Evolutionary conservation across 2,113 vertebrate species (phyloP), one percentile per base, ranked within the genome.

Genomic region (Malurus cyaneus): DNA sequence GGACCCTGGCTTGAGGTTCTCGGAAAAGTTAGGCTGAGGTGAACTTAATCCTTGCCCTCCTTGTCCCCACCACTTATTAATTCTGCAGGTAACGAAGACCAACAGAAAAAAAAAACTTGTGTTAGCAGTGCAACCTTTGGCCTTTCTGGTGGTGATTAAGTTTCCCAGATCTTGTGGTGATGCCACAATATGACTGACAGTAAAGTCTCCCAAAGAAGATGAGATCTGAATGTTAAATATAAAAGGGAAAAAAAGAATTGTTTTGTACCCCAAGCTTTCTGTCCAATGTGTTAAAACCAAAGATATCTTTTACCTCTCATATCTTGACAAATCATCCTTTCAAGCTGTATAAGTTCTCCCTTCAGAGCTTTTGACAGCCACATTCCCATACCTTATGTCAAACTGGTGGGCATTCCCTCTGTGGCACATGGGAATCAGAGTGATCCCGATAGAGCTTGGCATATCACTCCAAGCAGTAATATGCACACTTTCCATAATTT

Each of bases 31-130:
- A 88, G 26, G 25, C 14, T 61, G 34, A 77, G 18, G 10, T 44
- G 49, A 90, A 52, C 12, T 57, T 23, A 36, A 36, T 47, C 61
- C 19, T 36, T 70, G 13, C 4, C 11, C 70, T 72, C 82, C 47
- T 53, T 80, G 42, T 46, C 23, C n/a, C 39, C 1, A 1, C 3
- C 42, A 21, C 41, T 62, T 34, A 18, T 0, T 29, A 23, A 5
- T 36, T 76, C 61, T 86, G 6, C n/a, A 86, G 31, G 17, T 65
- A 36, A 57, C 1, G 17, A 60, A 80, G 46, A 52, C 26, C 44
- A 67, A 57, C 7, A 77, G 42, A 41, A 78, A 88, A 28, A 88
- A 28, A 29, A 28, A 11, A 9, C 5, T 34, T 12, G 2, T 2
- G 0, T 60, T 86, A 69, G 34, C 34, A 31, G 14, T 23, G 9